Evolutionary conservation across 2,888 invertebrate species (phyloP), one percentile per base, ranked within the genome.

Genomic region (Eilema caniola): DNA sequence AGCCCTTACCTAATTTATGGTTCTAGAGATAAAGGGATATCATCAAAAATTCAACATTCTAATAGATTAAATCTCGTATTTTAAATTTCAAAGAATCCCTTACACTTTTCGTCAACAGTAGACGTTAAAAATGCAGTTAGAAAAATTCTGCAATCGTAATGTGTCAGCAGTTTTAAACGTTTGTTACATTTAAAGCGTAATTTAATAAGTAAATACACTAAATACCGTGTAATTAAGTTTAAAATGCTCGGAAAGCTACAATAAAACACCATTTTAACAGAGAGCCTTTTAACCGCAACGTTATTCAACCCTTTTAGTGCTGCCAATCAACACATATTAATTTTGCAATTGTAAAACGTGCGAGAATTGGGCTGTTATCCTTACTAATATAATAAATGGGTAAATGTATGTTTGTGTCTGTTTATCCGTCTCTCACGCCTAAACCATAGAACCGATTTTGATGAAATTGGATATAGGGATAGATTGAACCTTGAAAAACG

Each of bases 11-110:
- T 41, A 41, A 41, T 41, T 41, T 16, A 41, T 41, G 41, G 41
- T 41, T 3, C 2, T 14, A 14, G 41, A 59, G 60, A 28, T 12
- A 14, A 20, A 56, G 24, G 75, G 69, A 70, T 57, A 79, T 70
- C 47, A 76, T 79, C 72, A 74, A 80, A 73, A 28, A 79, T 79
- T 73, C 66, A 78, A 62, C 67, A 67, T 37, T 65, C 28, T 64
- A 53, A 59, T 59, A 31, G 31, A 61, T 20, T 31, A n/a, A 61
- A 61, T n/a, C 31, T 3, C 12, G n/a, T 60, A 31, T 28, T 31
- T 60, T 20, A 61, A 31, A n/a, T n/a, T 61, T 28, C 20, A 5
- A 31, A n/a, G n/a, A 3, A 7, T 31, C 10, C 2, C 20, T 41
- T 16, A 41, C 41, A 41, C 2, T 41, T 41, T 41, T 41, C 41